phyloP scores from a whole-genome alignment of 2,888 invertebrate genomes.

The Onthophagus sagittarius region DNA sequence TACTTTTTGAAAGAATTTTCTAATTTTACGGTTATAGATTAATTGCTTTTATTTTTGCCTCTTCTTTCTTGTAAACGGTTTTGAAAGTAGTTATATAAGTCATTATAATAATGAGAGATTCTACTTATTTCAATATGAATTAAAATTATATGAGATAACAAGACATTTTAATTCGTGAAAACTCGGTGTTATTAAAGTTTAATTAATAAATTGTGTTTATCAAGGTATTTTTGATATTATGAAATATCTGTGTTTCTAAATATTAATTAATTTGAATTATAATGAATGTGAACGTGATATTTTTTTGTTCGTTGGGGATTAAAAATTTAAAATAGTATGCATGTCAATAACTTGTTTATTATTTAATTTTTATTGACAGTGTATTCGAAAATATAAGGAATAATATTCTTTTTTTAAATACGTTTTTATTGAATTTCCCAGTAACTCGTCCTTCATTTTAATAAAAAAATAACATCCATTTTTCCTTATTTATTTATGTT shows the following conservation, averaged over 20 bases:
- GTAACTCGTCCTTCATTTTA: too few species aligned
- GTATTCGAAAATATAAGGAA: background rate
- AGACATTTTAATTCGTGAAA: too few species aligned
- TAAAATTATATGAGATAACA: background rate
- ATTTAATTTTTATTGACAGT: background rate
- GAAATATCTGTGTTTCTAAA: background rate
- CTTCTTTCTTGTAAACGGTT: too few species aligned
- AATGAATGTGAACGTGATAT: background rate
- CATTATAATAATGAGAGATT: background rate
- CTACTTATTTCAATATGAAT: background rate
- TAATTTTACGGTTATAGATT: too few species aligned
- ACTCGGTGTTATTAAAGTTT: too few species aligned
- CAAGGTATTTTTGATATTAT: too few species aligned
- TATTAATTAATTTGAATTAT: background rate
- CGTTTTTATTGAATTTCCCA: background rate
- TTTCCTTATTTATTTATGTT: too few species aligned
- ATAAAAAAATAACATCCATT: too few species aligned
- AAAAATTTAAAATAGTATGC: background rate
- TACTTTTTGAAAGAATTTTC: background rate
- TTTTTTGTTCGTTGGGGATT: background rate
- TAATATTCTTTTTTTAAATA: background rate
- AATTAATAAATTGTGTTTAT: too few species aligned
- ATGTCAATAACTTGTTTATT: background rate
- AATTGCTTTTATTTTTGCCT: too few species aligned
- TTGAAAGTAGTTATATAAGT: too few species aligned